Evolutionary conservation across 2,113 vertebrate species (phyloP).

Genomic region (Theristicus caerulescens): DNA sequence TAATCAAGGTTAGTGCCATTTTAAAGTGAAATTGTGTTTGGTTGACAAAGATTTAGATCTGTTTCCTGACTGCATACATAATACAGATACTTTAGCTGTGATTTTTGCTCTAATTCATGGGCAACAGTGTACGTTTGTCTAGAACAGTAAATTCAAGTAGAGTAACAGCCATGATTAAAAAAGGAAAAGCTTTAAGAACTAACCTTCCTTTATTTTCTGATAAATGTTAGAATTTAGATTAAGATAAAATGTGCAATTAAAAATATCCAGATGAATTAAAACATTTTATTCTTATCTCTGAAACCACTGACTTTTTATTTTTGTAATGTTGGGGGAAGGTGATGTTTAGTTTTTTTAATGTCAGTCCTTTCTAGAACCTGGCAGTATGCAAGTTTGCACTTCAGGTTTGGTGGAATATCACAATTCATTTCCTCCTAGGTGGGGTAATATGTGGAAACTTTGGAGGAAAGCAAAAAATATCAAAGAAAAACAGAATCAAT

Average conservation of each 20-base stretch:
- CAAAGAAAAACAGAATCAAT: background rate
- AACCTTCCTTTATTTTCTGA: background rate
- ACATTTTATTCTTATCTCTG: background rate
- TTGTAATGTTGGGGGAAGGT: background rate
- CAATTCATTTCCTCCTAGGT: background rate
- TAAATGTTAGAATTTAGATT: background rate
- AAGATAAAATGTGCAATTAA: background rate
- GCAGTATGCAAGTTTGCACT: background rate
- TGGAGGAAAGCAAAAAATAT: background rate
- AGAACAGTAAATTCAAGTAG: background rate
- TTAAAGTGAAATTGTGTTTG: background rate
- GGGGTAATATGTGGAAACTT: background rate
- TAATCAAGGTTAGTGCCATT: background rate
- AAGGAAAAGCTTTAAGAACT: background rate
- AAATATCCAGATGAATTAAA: background rate
- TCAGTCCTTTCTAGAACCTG: background rate
- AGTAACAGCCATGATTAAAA: background rate
- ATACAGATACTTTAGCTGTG: background rate
- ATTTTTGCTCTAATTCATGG: background rate
- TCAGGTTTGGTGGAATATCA: background rate
- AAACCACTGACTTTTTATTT: background rate
- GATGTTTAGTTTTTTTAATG: background rate
- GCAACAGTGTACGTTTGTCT: rapidly evolving
- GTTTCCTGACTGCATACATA: background rate
- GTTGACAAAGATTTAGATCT: background rate